phyloP scores from a whole-genome alignment of 2,113 vertebrate species.

The Melanerpes aurifrons region DNA sequence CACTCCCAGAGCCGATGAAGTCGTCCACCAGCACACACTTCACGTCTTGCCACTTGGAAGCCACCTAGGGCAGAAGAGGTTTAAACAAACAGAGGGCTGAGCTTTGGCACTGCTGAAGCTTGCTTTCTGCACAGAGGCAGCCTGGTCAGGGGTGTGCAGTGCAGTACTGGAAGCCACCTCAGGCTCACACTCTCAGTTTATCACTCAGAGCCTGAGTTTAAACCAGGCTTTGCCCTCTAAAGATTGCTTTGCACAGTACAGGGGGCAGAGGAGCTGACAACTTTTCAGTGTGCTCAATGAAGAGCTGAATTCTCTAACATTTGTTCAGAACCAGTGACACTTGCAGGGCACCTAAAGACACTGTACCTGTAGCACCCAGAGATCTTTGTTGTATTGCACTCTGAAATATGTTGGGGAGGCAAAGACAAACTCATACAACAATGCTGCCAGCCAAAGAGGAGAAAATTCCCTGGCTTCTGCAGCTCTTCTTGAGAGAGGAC shows the following conservation, averaged over 20 bases:
- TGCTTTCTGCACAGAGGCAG: background rate
- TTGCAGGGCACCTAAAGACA: background rate
- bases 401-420: background rate
- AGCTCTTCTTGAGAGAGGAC: background rate
- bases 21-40: conserved; percentile 85
- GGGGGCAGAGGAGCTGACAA: background rate
- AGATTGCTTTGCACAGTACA: background rate
- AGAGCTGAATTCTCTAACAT: background rate
- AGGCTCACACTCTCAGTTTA: background rate
- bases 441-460: background rate
- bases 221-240: background rate
- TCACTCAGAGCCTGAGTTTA: background rate
- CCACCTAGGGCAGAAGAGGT: conserved; percentile 77
- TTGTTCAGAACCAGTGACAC: background rate
- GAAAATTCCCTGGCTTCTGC: background rate
- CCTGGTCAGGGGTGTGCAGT: background rate
- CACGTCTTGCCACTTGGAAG: conserved; percentile 83
- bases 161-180: background rate
- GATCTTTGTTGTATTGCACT: background rate
- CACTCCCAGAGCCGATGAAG: conserved; percentile 86
- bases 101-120: background rate
- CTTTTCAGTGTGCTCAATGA: background rate
- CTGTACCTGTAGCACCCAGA: background rate
- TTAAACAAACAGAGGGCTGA: conserved; percentile 3
- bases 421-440: background rate